A percentile compares a stretch with the other conserved stretches of the same genome.
phyloP scores from a whole-genome alignment of 1,140 invertebrate genomes.

The Pachypsylla venusta region DNA sequence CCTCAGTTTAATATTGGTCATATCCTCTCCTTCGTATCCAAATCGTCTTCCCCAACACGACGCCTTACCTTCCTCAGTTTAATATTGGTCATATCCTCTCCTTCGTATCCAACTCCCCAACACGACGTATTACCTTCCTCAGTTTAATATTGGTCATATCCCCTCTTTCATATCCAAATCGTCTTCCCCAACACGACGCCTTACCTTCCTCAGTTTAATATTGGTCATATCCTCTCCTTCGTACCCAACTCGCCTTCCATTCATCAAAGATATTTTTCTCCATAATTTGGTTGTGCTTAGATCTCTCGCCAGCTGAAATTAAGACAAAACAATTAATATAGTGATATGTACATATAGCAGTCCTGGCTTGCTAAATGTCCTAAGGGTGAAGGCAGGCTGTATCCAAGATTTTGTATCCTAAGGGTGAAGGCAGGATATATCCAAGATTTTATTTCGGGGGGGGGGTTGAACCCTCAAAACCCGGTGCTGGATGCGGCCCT shows the following conservation, averaged over 20 bases:
- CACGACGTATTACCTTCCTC: constrained; percentile 73
- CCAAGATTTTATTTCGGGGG: too few species aligned
- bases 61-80: constrained; percentile 54
- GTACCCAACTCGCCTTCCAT: constrained; percentile 42
- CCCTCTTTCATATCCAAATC: too few species aligned
- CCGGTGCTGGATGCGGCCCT: too few species aligned
- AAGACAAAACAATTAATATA: constrained; percentile 9
- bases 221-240: constrained; percentile 65
- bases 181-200: too few species aligned
- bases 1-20: constrained; percentile 70
- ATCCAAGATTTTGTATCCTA: too few species aligned
- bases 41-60: constrained; percentile 42
- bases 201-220: constrained; percentile 65
- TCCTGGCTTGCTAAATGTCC: too few species aligned
- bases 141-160: constrained; percentile 67
- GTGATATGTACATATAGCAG: background rate
- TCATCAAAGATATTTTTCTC: constrained; percentile 71
- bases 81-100: constrained; percentile 65
- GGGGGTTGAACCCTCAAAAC: too few species aligned
- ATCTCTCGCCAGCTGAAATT: constrained; percentile 61
- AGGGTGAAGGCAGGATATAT: too few species aligned
- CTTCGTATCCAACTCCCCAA: constrained; percentile 55
- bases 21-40: constrained; percentile 59
- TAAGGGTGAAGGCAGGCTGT: too few species aligned
- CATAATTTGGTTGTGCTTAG: constrained; percentile 71